Base-by-base conservation (phyloP, 2,888 invertebrate species). In the Cephus nigrinus region DNA sequence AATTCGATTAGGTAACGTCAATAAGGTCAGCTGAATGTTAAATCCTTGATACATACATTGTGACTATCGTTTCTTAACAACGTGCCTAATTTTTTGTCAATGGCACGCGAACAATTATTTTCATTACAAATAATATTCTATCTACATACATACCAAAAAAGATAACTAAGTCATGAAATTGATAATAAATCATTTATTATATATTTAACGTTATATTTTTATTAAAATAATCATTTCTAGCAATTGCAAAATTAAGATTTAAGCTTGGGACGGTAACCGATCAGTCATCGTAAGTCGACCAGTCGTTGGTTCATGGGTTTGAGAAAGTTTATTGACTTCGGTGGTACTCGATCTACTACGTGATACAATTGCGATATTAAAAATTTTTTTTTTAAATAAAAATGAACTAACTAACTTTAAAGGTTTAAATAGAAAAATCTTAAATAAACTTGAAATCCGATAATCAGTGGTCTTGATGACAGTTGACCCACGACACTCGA, bases 11-110 rank as follows among this genome's bases (percentile, higher is more conserved):
- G 84, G 86, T 84, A 86, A 86, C 81, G 87, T 88, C 88, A 89
- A 89, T 88, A 89, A 89, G 88, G 89, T 89, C 88, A 83, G 75
- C 75, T 85, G 84, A 89, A 88, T 88, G 88, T 89, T 86, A 86
- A 86, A 86, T 77, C 78, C 35, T 78, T 77, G 84, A 84, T 31
- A 71, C 12, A 71, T 71, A 71, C 71, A 71, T 71, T 71, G 71
- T 71, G 12, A 31, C 9, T 71, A 71, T 71, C 71, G 11, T 9
- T 15, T 12, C 1, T 23, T 31, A 71, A 71, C 32, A 71, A 3
- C 1, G 15, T 71, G 23, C 15, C 4, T 2, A 12, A 33, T 31
- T 12, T 71, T 55, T 55, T 23, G 35, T 35, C 55, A 55, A 23
- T 55, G 23, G 55, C 55, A 23, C 55, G 55, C 23, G 55, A 55